Evolutionary conservation across 2,888 invertebrate species (phyloP).

Genomic region (Aplocera efformata): DNA sequence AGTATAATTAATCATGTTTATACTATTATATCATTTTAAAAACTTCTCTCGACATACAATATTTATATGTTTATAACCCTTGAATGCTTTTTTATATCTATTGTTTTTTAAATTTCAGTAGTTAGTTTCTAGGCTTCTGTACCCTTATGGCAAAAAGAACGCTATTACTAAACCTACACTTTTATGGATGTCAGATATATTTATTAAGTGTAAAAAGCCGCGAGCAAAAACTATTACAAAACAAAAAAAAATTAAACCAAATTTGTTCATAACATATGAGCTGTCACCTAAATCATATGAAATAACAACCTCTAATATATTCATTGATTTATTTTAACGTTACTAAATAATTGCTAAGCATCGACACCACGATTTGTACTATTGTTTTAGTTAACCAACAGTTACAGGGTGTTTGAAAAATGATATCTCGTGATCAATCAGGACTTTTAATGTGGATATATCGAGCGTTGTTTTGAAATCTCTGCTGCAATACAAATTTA

Average conservation of each 20-base stretch:
- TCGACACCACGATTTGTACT: slow-evolving; percentile 69
- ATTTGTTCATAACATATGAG: slow-evolving; percentile 62
- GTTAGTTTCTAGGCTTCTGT: too few relatives aligned
- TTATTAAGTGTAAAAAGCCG: neutral
- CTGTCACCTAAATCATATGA: slow-evolving; percentile 71
- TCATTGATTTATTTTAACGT: slow-evolving; percentile 74
- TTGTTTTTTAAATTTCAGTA: too few relatives aligned
- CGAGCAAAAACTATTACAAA: neutral
- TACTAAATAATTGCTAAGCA: slow-evolving; percentile 72
- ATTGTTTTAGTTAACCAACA: slow-evolving; percentile 64
- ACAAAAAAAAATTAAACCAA: slow-evolving; percentile 38
- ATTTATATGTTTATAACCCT: too few relatives aligned
- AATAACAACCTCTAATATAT: slow-evolving; percentile 70
- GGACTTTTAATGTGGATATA: neutral
- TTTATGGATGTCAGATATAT: too few relatives aligned
- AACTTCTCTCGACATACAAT: too few relatives aligned
- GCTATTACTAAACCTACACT: too few relatives aligned
- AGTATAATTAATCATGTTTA: too few relatives aligned
- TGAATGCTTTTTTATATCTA: too few relatives aligned
- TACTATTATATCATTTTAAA: too few relatives aligned
- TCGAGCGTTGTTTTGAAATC: too few relatives aligned
- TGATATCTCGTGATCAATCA: neutral
- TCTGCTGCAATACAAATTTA: too few relatives aligned
- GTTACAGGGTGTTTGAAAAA: slow-evolving; percentile 6
- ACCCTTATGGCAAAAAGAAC: too few relatives aligned